These are phyloP conservation scores for Pteronura brasiliensis DNA, from an alignment of 2,113 vertebrate genomes.

Conservation along the genomic window DNA sequence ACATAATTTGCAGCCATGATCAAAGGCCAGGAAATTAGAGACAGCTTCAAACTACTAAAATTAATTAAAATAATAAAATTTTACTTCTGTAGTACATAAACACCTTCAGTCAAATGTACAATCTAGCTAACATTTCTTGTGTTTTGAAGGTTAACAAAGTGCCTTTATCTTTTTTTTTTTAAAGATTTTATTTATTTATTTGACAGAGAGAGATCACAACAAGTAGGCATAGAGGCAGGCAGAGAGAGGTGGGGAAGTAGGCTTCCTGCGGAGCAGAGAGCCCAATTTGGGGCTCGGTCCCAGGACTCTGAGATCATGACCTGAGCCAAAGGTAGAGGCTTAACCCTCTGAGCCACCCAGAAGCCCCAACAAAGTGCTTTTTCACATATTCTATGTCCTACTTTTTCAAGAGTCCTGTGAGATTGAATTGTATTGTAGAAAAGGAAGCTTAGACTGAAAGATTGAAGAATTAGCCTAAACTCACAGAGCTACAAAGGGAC, in stretches of 20 bases:
- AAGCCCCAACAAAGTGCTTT: neutral
- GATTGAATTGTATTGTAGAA: neutral
- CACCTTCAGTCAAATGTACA: neutral
- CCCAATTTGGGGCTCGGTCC: too few species aligned
- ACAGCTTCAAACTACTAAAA: neutral
- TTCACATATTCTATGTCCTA: neutral
- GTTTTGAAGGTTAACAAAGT: neutral
- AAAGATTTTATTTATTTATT: too few species aligned
- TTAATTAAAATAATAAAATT: neutral
- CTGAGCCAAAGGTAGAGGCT: too few species aligned
- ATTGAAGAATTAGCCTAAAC: constrained; percentile 1
- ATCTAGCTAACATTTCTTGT: constrained; percentile 9
- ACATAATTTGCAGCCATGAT: neutral
- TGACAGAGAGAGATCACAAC: too few species aligned
- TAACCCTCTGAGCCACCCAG: too few species aligned
- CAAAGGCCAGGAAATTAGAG: neutral
- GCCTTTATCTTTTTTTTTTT: too few species aligned
- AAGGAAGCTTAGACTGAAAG: neutral
- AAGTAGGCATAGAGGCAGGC: too few species aligned
- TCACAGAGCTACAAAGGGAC: neutral
- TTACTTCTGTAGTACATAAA: neutral
- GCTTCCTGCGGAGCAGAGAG: too few species aligned
- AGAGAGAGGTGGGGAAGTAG: too few species aligned
- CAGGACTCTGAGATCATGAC: too few species aligned
- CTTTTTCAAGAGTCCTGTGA: neutral